These are phyloP conservation scores for Heliconius nattereri DNA, from an alignment of 1,140 invertebrate genomes.

Conservation along the genomic window DNA sequence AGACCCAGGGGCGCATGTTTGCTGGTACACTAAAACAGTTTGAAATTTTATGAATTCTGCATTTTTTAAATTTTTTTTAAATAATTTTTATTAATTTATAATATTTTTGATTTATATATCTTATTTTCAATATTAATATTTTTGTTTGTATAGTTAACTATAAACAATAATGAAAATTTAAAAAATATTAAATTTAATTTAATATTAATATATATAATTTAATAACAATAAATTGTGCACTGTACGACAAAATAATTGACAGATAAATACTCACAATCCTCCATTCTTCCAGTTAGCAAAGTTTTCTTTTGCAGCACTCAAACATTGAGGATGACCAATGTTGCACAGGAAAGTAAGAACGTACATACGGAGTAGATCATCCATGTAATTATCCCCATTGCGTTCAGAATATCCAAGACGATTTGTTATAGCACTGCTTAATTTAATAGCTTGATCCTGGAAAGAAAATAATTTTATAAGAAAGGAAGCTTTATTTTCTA, in stretches of 20 bases:
- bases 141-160: neutral
- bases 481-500: too few relatives aligned
- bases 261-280: slow-evolving; percentile 50
- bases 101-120: too few relatives aligned
- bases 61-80: neutral
- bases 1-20: slow-evolving; percentile 83
- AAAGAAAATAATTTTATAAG: slow-evolving; percentile 19
- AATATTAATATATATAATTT: too few relatives aligned
- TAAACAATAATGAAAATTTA: neutral
- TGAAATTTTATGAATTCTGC: neutral
- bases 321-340: slow-evolving; percentile 67
- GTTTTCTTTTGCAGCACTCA: slow-evolving; percentile 56
- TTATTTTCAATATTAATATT: neutral
- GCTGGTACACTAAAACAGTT: slow-evolving; percentile 68
- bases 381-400: slow-evolving; percentile 55
- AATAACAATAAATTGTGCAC: too few relatives aligned
- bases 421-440: slow-evolving; percentile 51
- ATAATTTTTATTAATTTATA: too few relatives aligned
- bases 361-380: slow-evolving; percentile 65
- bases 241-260: neutral
- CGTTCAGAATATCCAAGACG: slow-evolving; percentile 61
- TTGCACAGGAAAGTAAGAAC: slow-evolving; percentile 76
- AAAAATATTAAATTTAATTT: neutral
- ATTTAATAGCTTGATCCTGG: slow-evolving; percentile 50
- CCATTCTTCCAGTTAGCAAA: slow-evolving; percentile 63